Base-by-base conservation (phyloP, 92 coral and sea anemone genomes). In the Paramuricea clavata region DNA sequence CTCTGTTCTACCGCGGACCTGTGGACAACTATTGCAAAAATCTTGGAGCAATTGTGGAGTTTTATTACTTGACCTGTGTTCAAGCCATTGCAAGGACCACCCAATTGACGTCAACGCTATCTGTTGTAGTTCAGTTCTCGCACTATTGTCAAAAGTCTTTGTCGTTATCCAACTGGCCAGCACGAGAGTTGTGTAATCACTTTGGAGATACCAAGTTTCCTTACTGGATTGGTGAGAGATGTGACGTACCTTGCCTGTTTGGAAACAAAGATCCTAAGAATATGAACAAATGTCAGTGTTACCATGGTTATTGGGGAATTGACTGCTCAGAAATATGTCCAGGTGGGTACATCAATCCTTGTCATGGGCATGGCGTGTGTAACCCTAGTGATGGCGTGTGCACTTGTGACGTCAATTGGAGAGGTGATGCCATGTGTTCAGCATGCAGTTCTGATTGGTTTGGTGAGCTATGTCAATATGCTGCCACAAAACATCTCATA, bases 61-160 rank as follows among this genome's bases (percentile, higher is more conserved):
- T 94, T 73, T 88, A 92, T 85, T 94, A 87, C 79, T 89, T 91
- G 59, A 92, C 93, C 21, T 96, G 99, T 69, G 85, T 96, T 31
- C 87, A 94, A 64, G 94, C 93, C 83, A 68, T 94, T 62, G 97
- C 94, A 77, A 26, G 78, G 36, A 89, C 89, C 16, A 91, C 91
- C 7, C 17, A 80, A 27, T 64, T 93, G 11, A 64, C 88, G 17
- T 93, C 92, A 25, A 87, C 98, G 33, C 92, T 96, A 17, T 83
- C 88, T 33, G 91, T 95, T 32, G 93, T 96, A 7, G 69, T 96
- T 2, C 76, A 95, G 0, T 96, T 96, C 82, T 94, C 99, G 10
- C 96, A 96, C 82, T 98, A 96, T 52, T 96, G 99, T 65, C 92
- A 96, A 27, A 89, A 90, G n/a, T 89, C 90, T 23, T 87, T 96